phyloP scores from a whole-genome alignment of 2,113 vertebrate species.

The Gymnorhina tibicen region DNA sequence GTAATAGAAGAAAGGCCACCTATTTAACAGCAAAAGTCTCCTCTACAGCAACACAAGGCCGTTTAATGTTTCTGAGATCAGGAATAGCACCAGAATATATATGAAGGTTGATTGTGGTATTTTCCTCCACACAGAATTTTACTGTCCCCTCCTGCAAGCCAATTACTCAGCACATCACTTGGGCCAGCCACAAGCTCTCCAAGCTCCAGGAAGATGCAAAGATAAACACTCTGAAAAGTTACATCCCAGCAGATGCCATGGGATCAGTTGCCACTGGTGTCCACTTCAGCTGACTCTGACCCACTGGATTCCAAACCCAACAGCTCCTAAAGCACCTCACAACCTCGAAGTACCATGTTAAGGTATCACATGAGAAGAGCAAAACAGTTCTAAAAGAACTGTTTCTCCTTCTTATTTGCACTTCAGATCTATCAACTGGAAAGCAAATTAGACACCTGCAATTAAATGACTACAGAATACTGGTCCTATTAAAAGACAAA shows the following conservation, averaged over 20 bases:
- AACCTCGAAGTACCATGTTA: rapidly evolving
- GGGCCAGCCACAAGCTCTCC: background rate
- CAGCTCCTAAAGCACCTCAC: background rate
- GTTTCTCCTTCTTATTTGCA: background rate
- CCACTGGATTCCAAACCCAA: background rate
- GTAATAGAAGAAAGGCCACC: background rate
- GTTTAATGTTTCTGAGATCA: background rate
- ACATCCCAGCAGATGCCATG: background rate
- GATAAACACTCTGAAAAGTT: background rate
- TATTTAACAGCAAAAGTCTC: background rate
- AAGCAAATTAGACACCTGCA: background rate
- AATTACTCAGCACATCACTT: background rate
- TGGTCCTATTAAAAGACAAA: background rate
- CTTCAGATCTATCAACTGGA: background rate
- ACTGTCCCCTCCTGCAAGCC: background rate
- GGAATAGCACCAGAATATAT: background rate
- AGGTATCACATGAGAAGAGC: background rate
- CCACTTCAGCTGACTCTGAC: background rate
- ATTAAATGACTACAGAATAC: background rate
- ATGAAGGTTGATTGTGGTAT: rapidly evolving
- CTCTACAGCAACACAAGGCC: background rate
- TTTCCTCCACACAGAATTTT: background rate
- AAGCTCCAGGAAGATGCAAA: background rate
- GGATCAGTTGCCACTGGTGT: background rate
- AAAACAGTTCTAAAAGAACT: background rate